Percentiles rank a stretch among this genome's conserved stretches.
Conservation (phyloP, 2,797 vertebrate species). For the Florisuga fusca region DNA sequence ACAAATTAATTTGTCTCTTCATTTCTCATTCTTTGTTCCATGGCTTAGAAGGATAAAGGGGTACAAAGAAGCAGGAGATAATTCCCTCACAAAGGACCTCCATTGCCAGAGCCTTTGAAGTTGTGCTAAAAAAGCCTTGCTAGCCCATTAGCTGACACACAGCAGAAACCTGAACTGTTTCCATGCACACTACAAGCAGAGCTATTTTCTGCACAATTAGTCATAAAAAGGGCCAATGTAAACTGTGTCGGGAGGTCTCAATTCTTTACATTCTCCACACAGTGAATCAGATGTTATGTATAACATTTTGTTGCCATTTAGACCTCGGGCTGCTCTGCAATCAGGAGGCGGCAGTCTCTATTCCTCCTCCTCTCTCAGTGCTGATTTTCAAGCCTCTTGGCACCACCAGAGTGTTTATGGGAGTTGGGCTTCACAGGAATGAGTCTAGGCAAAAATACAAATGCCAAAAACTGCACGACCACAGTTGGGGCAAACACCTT, state of each 20-base stretch:
- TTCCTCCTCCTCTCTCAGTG: neutral
- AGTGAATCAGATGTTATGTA: conserved; percentile 67
- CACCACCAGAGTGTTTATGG: conserved; percentile 14
- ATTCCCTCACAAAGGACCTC: conserved; percentile 74
- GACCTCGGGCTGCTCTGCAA: conserved; percentile 54
- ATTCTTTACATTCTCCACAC: conserved; percentile 74
- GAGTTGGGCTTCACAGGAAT: neutral
- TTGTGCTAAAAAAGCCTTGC: conserved; percentile 61
- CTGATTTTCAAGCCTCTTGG: conserved; percentile 35
- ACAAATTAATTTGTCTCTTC: conserved; percentile 66
- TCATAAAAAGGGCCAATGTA: conserved; percentile 78
- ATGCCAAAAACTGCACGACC: neutral
- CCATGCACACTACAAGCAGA: conserved; percentile 69
- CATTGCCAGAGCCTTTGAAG: conserved; percentile 75
- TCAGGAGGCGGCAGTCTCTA: conserved; percentile 24
- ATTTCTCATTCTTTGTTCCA: conserved; percentile 34
- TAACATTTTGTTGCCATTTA: conserved; percentile 69
- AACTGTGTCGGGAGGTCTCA: conserved; percentile 77
- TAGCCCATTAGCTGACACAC: conserved; percentile 77
- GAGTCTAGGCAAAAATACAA: neutral
- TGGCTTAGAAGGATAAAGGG: conserved; percentile 59
- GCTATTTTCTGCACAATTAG: conserved; percentile 78
- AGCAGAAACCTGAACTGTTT: conserved; percentile 77
- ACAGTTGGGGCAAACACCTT: neutral
- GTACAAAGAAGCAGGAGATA: conserved; percentile 73